Conservation (phyloP, 1,140 invertebrate species). For the Sycophaga agraensis region DNA sequence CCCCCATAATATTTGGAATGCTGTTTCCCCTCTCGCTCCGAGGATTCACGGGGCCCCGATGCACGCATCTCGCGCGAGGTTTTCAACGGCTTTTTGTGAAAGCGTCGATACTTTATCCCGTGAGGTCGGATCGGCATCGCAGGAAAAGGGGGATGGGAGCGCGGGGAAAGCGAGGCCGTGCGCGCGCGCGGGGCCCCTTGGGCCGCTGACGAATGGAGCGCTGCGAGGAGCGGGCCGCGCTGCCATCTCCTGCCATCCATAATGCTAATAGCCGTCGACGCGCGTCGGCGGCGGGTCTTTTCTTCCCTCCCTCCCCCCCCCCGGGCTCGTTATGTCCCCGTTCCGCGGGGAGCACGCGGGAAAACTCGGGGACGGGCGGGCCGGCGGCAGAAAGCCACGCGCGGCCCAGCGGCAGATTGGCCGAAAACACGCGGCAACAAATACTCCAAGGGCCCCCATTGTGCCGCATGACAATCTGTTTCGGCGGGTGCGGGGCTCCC, state of each 20-base stretch:
- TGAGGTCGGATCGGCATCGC: too few species aligned
- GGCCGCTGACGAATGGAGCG: background rate
- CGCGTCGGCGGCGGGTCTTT: slow-evolving; percentile 36
- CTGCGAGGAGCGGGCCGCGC: slow-evolving; percentile 17
- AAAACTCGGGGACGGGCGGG: too few species aligned
- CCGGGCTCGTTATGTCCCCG: background rate
- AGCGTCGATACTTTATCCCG: too few species aligned
- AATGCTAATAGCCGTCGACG: slow-evolving; percentile 54
- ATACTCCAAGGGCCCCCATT: slow-evolving; percentile 39
- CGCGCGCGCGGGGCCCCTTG: background rate
- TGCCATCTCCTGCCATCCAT: slow-evolving; percentile 49
- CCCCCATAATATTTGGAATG: too few species aligned
- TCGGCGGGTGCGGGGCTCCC: slow-evolving; percentile 20
- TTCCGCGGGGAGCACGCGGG: too few species aligned
- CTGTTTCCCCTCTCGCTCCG: too few species aligned
- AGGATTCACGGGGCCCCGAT: too few species aligned
- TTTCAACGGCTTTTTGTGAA: too few species aligned
- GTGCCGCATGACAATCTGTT: slow-evolving; percentile 42
- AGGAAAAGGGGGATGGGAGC: background rate
- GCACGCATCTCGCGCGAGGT: too few species aligned
- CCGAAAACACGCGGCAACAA: slow-evolving; percentile 57
- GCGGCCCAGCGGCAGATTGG: slow-evolving; percentile 41
- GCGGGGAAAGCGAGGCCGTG: background rate
- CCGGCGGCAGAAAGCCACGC: slow-evolving; percentile 31
- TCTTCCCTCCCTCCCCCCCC: background rate